These are phyloP conservation scores for Metacarcinus magister DNA, from an alignment of 2,888 invertebrate species.

Conservation along the genomic window DNA sequence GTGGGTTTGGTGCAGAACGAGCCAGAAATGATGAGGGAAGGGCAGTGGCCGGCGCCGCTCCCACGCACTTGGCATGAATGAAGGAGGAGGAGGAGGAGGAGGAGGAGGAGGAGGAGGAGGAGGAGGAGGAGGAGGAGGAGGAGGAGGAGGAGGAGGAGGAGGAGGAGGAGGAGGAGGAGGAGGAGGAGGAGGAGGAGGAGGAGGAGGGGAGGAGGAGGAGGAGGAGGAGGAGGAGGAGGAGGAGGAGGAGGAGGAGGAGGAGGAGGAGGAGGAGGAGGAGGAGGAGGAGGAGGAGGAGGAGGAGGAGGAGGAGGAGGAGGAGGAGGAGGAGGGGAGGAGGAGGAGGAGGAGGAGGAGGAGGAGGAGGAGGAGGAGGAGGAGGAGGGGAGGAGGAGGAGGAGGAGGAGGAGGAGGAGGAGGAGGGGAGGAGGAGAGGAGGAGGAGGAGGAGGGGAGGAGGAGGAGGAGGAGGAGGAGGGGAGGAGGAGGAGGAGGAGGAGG, in stretches of 20 bases:
- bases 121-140: neutral
- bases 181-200: no score
- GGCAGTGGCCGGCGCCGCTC: neutral
- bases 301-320: no score
- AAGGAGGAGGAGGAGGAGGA: neutral
- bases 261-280: neutral
- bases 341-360: neutral
- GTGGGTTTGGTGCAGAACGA: neutral
- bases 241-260: neutral
- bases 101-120: neutral
- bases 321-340: neutral
- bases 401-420: no score
- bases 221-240: neutral
- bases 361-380: neutral
- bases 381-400: no score
- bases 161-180: neutral
- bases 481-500: neutral
- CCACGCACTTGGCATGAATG: neutral
- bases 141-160: neutral
- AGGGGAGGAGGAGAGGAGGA: neutral
- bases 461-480: neutral
- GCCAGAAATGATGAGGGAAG: neutral
- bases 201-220: neutral
- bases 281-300: neutral
- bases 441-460: neutral